Conservation (phyloP, 2,113 vertebrate species). For the Coryphaenoides rupestris region DNA sequence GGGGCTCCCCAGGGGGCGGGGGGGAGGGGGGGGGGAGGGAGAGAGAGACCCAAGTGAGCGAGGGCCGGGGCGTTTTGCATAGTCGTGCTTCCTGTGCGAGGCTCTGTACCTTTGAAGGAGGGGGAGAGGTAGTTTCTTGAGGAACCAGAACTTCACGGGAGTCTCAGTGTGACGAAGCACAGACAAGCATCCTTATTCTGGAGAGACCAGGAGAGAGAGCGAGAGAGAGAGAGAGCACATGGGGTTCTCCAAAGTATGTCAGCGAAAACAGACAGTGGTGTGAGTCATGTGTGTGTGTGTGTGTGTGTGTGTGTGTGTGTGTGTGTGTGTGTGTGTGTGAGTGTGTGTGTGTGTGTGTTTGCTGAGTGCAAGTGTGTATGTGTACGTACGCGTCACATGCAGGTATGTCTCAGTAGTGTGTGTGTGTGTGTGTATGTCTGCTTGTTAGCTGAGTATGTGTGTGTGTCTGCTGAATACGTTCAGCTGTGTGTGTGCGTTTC, state of each 20-base stretch:
- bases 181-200: constrained; percentile 99
- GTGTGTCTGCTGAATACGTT: too few species aligned
- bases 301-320: too few species aligned
- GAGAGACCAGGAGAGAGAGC: constrained; percentile 29
- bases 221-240: constrained; percentile 16
- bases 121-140: constrained; percentile 98
- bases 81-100: not conserved
- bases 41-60: not conserved
- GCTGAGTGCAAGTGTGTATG: not conserved
- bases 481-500: too few species aligned
- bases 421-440: not conserved
- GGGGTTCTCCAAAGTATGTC: too few species aligned
- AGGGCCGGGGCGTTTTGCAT: constrained; percentile 1
- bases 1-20: too few species aligned
- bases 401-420: too few species aligned
- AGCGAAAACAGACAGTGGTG: not conserved
- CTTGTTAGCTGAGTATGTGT: not conserved
- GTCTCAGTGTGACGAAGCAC: constrained; percentile 90
- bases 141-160: constrained; percentile 97
- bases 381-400: too few species aligned
- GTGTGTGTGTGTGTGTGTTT: constrained; percentile 1
- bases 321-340: not conserved
- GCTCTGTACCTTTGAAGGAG: constrained; percentile 88
- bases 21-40: not conserved
- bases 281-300: too few species aligned